Conservation (phyloP, 92 coral and sea anemone genomes). For the Hydrozoanthus gracilis region DNA sequence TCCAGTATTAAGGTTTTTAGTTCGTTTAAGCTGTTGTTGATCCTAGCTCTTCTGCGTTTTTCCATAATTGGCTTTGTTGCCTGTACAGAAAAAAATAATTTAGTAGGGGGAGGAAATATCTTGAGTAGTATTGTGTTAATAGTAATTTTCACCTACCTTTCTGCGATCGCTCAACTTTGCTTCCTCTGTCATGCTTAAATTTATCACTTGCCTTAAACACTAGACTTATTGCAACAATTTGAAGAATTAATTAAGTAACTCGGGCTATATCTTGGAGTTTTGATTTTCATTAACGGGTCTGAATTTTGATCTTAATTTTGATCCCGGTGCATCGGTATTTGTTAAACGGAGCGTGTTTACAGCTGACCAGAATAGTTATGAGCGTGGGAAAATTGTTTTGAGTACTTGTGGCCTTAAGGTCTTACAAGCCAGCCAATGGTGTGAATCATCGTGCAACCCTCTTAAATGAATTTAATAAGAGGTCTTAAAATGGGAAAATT, state of each 20-base stretch:
- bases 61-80: conserved; percentile 90
- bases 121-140: background rate
- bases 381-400: conserved; percentile 70
- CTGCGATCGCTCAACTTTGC: conserved; percentile 48
- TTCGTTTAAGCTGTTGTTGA: conserved; percentile 81
- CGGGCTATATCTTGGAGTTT: background rate
- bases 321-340: conserved; percentile 3
- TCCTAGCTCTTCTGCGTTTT: conserved; percentile 77
- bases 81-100: conserved; percentile 34
- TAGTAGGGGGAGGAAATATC: background rate
- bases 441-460: conserved; percentile 4
- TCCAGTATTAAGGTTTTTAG: conserved; percentile 74
- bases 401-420: conserved; percentile 45
- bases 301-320: background rate
- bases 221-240: background rate
- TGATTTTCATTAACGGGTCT: background rate
- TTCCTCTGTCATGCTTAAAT: conserved; percentile 57
- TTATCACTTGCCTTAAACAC: background rate
- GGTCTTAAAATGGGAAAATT: conserved; percentile 55
- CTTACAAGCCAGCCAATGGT: conserved; percentile 37
- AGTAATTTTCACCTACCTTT: conserved; percentile 42
- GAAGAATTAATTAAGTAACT: too few relatives aligned
- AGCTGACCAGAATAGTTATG: conserved; percentile 58
- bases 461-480: conserved; percentile 44
- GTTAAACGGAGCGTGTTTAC: conserved; percentile 61